A percentile compares a stretch with the other conserved stretches of the same genome.
phyloP scores from a whole-genome alignment of 2,113 vertebrate genomes.

The Elgaria multicarinata region DNA sequence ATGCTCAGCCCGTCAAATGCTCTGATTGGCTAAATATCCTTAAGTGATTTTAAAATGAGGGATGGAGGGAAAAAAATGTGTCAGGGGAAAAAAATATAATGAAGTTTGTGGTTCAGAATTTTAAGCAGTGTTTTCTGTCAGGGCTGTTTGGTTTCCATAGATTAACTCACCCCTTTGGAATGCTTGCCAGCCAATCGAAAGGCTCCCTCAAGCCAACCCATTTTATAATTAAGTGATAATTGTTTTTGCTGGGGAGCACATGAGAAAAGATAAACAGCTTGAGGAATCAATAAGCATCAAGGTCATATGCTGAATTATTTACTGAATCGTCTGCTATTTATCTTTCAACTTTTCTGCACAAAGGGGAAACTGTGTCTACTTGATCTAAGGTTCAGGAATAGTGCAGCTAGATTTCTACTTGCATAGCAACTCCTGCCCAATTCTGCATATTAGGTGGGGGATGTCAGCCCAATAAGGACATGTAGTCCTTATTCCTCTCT shows the following conservation, averaged over 20 bases:
- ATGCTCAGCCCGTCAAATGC: conserved; percentile 27
- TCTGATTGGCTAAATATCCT: conserved; percentile 59
- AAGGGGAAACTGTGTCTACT: conserved; percentile 60
- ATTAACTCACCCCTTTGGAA: conserved; percentile 72
- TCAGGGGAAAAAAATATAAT: conserved; percentile 70
- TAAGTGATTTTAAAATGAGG: conserved; percentile 73
- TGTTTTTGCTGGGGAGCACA: conserved; percentile 77
- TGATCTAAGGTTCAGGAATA: conserved; percentile 46
- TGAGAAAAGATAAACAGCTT: conserved; percentile 82
- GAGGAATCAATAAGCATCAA: conserved; percentile 83
- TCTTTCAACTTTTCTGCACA: conserved; percentile 70
- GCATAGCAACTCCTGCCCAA: background rate
- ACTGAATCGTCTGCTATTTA: conserved; percentile 78
- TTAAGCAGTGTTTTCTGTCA: conserved; percentile 69
- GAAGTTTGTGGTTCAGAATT: conserved; percentile 76
- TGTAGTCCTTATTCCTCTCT: no score
- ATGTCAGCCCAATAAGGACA: no score
- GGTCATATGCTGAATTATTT: conserved; percentile 83
- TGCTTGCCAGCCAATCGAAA: conserved; percentile 70
- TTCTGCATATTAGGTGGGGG: background rate
- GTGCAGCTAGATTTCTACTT: background rate
- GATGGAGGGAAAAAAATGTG: conserved; percentile 48
- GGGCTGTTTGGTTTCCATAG: conserved; percentile 64
- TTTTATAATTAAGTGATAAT: conserved; percentile 87
- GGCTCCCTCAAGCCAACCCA: conserved; percentile 76